A percentile compares a stretch with the other conserved stretches of the same genome.
phyloP scores from a whole-genome alignment of 2,888 invertebrate species.

The Meta bourneti region DNA sequence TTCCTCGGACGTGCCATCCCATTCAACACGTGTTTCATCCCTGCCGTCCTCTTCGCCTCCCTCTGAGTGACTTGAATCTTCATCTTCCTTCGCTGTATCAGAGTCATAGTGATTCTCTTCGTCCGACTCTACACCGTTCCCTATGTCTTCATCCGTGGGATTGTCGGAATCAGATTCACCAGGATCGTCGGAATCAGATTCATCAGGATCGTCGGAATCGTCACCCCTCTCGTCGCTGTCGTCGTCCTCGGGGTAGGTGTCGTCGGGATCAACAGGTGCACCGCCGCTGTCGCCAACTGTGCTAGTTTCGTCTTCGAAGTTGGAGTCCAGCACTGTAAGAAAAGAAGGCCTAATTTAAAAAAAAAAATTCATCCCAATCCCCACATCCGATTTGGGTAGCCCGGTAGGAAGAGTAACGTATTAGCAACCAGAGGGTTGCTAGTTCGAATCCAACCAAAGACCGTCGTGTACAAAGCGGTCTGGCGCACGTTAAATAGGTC shows the following conservation, averaged over 20 bases:
- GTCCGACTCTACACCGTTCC: not conserved
- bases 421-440: no score
- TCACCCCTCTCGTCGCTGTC: not conserved
- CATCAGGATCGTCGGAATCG: not conserved
- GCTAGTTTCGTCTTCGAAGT: slow-evolving; percentile 43
- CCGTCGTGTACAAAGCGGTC: no score
- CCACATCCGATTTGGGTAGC: not conserved
- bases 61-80: not conserved
- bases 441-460: no score
- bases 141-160: not conserved
- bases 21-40: not conserved
- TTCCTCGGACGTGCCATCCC: not conserved
- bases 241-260: not conserved
- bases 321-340: slow-evolving; percentile 35
- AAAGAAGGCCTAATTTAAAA: not conserved
- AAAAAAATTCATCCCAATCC: not conserved
- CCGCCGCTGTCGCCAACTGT: not conserved
- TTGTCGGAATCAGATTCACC: not conserved
- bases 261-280: not conserved
- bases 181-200: not conserved
- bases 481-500: no score
- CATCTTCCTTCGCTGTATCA: not conserved
- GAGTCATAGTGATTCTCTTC: not conserved
- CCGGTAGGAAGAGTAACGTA: not conserved
- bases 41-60: not conserved